Conservation (phyloP, 2,888 invertebrate species). For the Erebia ligea region DNA sequence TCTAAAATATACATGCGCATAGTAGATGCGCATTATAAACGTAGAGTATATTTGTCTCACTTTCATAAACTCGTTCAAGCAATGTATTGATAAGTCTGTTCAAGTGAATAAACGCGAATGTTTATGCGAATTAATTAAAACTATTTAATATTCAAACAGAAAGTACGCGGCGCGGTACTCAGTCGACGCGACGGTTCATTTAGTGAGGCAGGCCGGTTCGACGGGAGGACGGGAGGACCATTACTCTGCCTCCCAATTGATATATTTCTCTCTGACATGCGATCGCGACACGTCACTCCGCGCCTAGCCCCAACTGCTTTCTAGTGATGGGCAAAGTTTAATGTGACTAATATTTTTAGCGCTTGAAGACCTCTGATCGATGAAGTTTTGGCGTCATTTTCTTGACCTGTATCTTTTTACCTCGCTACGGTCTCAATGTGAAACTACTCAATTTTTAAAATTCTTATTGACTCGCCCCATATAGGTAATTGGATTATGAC, state of each 20-base stretch:
- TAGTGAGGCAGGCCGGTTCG: slow-evolving; percentile 51
- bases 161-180: slow-evolving; percentile 67
- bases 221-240: slow-evolving; percentile 52
- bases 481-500: too few species aligned
- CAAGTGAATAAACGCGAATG: slow-evolving; percentile 61
- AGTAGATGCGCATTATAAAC: not conserved
- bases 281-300: slow-evolving; percentile 77
- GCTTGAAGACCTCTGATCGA: too few species aligned
- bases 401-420: too few species aligned
- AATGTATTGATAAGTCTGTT: slow-evolving; percentile 31
- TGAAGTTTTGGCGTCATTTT: too few species aligned
- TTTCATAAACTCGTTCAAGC: slow-evolving; percentile 20
- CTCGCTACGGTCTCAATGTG: too few species aligned
- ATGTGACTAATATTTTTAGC: too few species aligned
- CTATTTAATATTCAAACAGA: slow-evolving; percentile 80
- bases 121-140: slow-evolving; percentile 79
- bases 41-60: slow-evolving; percentile 4
- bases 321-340: slow-evolving; percentile 19
- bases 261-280: slow-evolving; percentile 79
- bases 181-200: slow-evolving; percentile 59
- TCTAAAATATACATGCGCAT: not conserved
- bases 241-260: slow-evolving; percentile 74
- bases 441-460: too few species aligned
- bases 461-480: too few species aligned
- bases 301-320: slow-evolving; percentile 44